Percentiles rank a stretch among this genome's conserved stretches.
These are phyloP conservation scores for Oscarella lobularis DNA, from an alignment of 37 sponge, comb jelly and placozoan species.

Conservation along the genomic window DNA sequence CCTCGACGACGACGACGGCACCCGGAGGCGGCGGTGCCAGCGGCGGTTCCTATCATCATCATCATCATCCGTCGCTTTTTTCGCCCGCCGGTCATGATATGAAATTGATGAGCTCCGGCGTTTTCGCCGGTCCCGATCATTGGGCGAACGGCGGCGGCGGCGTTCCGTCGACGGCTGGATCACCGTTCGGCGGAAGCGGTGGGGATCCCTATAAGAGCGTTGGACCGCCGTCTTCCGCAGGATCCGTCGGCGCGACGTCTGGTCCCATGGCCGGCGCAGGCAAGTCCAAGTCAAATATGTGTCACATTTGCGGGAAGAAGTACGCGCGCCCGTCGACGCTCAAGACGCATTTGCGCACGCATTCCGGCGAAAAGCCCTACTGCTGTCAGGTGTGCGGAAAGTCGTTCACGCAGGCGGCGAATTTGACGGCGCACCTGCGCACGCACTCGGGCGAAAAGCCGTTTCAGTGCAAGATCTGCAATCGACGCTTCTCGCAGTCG, in stretches of 20 bases:
- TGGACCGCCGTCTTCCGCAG: neutral
- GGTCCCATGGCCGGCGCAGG: constrained; percentile 10
- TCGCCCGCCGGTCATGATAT: neutral
- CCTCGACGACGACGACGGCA: neutral
- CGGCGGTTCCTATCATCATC: neutral
- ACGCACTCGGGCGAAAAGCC: constrained; percentile 98
- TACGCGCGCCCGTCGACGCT: constrained; percentile 94
- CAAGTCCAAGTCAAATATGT: constrained; percentile 32
- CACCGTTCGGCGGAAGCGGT: neutral
- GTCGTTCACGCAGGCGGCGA: constrained; percentile 96
- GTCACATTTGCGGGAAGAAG: constrained; percentile 90
- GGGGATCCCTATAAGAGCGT: neutral
- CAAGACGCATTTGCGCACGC: constrained; percentile 86
- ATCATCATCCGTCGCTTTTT: neutral
- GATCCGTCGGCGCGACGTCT: too few species aligned
- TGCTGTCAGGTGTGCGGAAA: constrained; percentile 75
- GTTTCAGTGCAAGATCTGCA: constrained; percentile 84
- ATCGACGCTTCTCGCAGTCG: constrained; percentile 85
- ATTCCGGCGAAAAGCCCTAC: constrained; percentile 93
- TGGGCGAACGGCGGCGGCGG: too few species aligned
- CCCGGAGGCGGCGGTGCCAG: neutral
- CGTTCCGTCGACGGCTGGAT: neutral
- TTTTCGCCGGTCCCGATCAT: neutral
- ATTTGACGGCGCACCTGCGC: constrained; percentile 90
- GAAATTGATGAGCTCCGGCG: neutral